Evolutionary conservation across 2,113 vertebrate species (phyloP).

Genomic region (Corythornis vintsioides): DNA sequence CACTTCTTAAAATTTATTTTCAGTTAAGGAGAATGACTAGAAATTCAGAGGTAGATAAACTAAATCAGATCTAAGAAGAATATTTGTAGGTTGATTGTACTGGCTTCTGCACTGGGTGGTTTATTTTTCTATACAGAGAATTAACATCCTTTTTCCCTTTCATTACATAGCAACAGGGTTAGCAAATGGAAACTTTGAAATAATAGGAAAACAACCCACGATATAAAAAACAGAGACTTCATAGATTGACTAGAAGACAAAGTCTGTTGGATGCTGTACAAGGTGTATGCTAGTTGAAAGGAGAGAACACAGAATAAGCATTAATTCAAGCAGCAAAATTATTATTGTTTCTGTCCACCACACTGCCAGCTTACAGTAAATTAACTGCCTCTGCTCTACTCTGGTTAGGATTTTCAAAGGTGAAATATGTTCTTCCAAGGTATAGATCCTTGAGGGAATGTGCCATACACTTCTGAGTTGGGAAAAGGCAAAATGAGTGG

Average conservation of each 20-base stretch:
- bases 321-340: not conserved
- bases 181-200: not conserved
- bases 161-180: not conserved
- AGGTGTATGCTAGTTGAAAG: not conserved
- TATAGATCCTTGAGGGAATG: not conserved
- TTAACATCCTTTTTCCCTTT: not conserved
- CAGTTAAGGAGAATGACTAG: not conserved
- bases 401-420: not conserved
- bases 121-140: not conserved
- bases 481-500: not conserved
- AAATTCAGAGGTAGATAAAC: not conserved
- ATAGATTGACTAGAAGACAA: not conserved
- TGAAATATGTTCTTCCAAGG: not conserved
- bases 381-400: not conserved
- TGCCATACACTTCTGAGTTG: fast-evolving
- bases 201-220: not conserved
- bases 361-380: not conserved
- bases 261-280: not conserved
- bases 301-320: not conserved
- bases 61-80: not conserved
- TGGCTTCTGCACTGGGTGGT: not conserved
- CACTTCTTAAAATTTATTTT: not conserved
- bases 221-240: not conserved
- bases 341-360: not conserved
- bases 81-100: not conserved